Evolutionary conservation across 1,140 invertebrate genomes (phyloP).

Genomic region (Caenorhabditis elegans): DNA sequence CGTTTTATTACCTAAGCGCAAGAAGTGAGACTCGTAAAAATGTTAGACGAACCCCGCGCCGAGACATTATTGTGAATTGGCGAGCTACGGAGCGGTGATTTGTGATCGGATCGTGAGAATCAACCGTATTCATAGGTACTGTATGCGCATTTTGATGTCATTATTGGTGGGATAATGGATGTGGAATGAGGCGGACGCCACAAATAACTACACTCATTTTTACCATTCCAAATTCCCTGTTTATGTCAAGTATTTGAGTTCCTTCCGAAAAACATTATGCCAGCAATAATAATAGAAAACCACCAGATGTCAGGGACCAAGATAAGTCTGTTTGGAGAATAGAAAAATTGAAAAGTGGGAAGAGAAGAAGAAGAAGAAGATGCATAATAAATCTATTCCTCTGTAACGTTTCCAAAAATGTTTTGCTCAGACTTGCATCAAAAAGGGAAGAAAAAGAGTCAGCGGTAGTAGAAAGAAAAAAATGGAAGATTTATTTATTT

Average conservation of each 20-base stretch:
- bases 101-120: background rate
- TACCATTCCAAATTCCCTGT: too few species aligned
- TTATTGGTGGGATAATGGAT: background rate
- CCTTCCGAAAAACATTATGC: too few species aligned
- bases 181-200: background rate
- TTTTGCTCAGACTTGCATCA: background rate
- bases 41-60: background rate
- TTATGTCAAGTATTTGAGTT: too few species aligned
- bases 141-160: background rate
- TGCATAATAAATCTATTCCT: background rate
- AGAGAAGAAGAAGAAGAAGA: background rate
- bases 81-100: too few species aligned
- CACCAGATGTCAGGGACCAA: too few species aligned
- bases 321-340: too few species aligned
- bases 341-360: too few species aligned
- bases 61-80: too few species aligned
- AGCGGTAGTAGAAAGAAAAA: too few species aligned
- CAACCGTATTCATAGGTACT: background rate
- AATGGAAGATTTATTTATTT: background rate
- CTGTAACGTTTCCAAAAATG: background rate
- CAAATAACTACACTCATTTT: too few species aligned
- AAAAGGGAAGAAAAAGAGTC: too few species aligned
- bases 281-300: too few species aligned
- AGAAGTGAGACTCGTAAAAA: background rate
- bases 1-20: background rate